Evolutionary conservation across 1,140 invertebrate genomes (phyloP).

Genomic region (Drosophila elegans): DNA sequence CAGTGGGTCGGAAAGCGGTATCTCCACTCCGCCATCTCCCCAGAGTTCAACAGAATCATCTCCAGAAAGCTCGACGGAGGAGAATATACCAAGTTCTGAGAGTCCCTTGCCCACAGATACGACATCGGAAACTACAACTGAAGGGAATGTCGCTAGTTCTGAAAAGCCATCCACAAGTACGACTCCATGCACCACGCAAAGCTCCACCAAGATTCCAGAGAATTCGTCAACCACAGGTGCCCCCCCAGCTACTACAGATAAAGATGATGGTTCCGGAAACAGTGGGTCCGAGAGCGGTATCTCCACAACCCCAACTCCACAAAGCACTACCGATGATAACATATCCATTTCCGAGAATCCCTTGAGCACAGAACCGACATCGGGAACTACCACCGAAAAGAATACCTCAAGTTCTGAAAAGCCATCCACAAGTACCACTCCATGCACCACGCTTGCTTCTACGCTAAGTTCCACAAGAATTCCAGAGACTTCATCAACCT

Average conservation of each 20-base stretch:
- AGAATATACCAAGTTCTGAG: background rate
- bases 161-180: background rate
- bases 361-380: background rate
- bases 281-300: background rate
- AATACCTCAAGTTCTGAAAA: background rate
- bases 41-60: background rate
- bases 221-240: background rate
- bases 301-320: background rate
- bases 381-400: background rate
- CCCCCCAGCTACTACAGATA: background rate
- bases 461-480: background rate
- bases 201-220: background rate
- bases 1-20: background rate
- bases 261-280: background rate
- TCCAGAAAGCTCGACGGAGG: background rate
- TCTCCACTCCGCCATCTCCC: background rate
- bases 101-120: conserved; percentile 1
- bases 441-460: background rate
- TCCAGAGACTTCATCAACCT: background rate
- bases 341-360: background rate
- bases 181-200: background rate
- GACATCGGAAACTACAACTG: conserved; percentile 1
- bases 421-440: background rate
- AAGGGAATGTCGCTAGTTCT: background rate
- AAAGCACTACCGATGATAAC: background rate